A percentile compares a stretch with the other conserved stretches of the same genome.
phyloP scores from a whole-genome alignment of 2,888 invertebrate genomes.

The Harpalus rubripes region DNA sequence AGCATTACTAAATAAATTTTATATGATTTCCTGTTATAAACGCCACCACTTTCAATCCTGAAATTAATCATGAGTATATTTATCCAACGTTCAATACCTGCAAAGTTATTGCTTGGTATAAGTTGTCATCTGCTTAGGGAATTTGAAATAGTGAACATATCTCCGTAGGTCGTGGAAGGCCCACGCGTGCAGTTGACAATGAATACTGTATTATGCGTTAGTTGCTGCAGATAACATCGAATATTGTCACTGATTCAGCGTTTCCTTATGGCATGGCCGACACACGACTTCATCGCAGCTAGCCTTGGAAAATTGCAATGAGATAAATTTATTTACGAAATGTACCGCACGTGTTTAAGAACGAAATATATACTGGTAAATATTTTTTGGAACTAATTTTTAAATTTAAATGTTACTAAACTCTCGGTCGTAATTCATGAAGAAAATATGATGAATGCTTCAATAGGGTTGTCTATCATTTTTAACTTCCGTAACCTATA shows the following conservation, averaged over 20 bases:
- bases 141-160: slow-evolving; percentile 8
- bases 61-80: neutral
- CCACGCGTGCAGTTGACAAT: slow-evolving; percentile 14
- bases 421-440: no score
- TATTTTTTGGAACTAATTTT: no score
- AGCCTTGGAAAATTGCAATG: neutral
- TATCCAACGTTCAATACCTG: neutral
- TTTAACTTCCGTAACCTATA: no score
- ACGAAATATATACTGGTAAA: no score
- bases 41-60: neutral
- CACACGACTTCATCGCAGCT: neutral
- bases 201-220: slow-evolving; percentile 7
- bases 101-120: neutral
- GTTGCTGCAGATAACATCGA: slow-evolving; percentile 17
- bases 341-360: no score
- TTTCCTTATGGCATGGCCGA: slow-evolving; percentile 1
- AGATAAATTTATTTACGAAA: neutral
- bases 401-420: no score
- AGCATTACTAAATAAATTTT: neutral
- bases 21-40: neutral
- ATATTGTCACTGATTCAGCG: slow-evolving; percentile 25
- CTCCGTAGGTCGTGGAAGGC: slow-evolving; percentile 1
- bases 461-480: no score
- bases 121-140: neutral
- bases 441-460: no score